These are phyloP conservation scores for Bombylius major DNA, from an alignment of 2,888 invertebrate species.

Conservation along the genomic window DNA sequence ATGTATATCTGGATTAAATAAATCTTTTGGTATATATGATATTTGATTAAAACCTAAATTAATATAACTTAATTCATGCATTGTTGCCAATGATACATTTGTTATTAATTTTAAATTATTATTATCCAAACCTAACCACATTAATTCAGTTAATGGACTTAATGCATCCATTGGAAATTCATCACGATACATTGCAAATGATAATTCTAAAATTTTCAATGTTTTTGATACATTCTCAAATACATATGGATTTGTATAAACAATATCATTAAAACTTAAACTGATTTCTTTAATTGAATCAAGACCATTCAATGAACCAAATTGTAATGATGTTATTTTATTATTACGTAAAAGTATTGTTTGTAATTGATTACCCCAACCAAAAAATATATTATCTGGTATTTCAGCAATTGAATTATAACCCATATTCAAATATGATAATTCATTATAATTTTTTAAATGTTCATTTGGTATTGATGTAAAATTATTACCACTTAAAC, in stretches of 20 bases:
- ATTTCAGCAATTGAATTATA: constrained; percentile 75
- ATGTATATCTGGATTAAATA: constrained; percentile 58
- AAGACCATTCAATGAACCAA: constrained; percentile 58
- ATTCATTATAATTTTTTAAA: constrained; percentile 56
- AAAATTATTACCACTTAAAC: constrained; percentile 70
- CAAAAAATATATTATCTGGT: constrained; percentile 59
- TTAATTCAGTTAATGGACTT: constrained; percentile 56
- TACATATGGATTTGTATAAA: constrained; percentile 66
- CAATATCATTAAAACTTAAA: constrained; percentile 81
- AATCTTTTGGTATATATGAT: constrained; percentile 51
- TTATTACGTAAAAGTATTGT: constrained; percentile 76
- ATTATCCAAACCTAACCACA: constrained; percentile 78
- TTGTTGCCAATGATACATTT: constrained; percentile 54
- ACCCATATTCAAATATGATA: constrained; percentile 78
- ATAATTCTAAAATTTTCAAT: constrained; percentile 71
- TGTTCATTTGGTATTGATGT: constrained; percentile 56
- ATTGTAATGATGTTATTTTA: constrained; percentile 58
- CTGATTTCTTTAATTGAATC: constrained; percentile 74
- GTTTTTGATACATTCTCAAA: constrained; percentile 64
- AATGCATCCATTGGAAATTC: constrained; percentile 65
- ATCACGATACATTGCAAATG: constrained; percentile 71
- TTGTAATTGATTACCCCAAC: constrained; percentile 67
- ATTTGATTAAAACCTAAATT: constrained; percentile 79
- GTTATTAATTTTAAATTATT: constrained; percentile 68
- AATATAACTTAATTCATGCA: constrained; percentile 61